These are phyloP conservation scores for Lordiphosa andalusiaca DNA, from an alignment of 2,888 invertebrate genomes.

Conservation along the genomic window DNA sequence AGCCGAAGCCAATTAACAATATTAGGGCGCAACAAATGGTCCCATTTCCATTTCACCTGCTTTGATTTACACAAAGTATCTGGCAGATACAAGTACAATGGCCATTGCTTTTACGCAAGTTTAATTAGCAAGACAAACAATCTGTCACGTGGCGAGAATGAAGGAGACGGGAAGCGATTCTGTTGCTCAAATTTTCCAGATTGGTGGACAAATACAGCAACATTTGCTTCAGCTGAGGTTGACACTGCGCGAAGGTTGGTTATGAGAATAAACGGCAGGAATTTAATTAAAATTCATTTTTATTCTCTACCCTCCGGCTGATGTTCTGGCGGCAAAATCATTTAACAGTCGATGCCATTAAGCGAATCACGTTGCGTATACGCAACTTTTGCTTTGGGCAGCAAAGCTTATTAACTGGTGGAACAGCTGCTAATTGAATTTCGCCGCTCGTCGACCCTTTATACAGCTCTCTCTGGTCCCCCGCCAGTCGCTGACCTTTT, in stretches of 20 bases:
- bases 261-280: slow-evolving; percentile 22
- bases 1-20: slow-evolving; percentile 47
- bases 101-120: slow-evolving; percentile 43
- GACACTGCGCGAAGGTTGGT: slow-evolving; percentile 5
- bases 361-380: slow-evolving; percentile 46
- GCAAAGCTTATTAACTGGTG: slow-evolving; percentile 28
- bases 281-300: slow-evolving; percentile 56
- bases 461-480: too few species aligned
- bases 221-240: slow-evolving; percentile 3
- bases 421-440: slow-evolving; percentile 58
- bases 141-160: slow-evolving; percentile 5
- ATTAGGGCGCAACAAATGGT: slow-evolving; percentile 46
- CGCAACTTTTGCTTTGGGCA: slow-evolving; percentile 39
- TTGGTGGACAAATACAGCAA: slow-evolving; percentile 17
- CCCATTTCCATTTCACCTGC: slow-evolving; percentile 9
- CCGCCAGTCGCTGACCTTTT: too few species aligned
- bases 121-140: slow-evolving; percentile 66
- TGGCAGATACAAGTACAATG: slow-evolving; percentile 47
- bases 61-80: slow-evolving; percentile 65
- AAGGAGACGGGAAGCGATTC: neutral
- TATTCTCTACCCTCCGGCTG: neutral
- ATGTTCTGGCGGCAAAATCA: slow-evolving; percentile 20
- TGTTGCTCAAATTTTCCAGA: slow-evolving; percentile 11
- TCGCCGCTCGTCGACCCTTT: slow-evolving; percentile 5
- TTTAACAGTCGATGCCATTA: slow-evolving; percentile 23